Base-by-base conservation (phyloP, 2,113 vertebrate species). In the Thalassoma bifasciatum region DNA sequence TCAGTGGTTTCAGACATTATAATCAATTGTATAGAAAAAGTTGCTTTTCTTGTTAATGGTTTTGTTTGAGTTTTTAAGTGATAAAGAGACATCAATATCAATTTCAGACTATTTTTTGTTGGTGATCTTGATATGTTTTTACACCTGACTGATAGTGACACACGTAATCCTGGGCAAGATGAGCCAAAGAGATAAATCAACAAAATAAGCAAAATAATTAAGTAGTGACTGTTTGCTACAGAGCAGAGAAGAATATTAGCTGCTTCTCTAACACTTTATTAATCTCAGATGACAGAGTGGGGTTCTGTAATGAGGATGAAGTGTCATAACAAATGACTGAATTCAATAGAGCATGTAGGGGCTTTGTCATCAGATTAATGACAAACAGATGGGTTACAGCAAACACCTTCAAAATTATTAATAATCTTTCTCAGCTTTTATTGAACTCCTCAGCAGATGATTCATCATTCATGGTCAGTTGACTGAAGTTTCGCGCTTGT, bases 401-500 rank as follows among this genome's bases (percentile, higher is more conserved):
- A 16, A 19, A 16, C 16, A 8, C 5, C 16, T 34, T 24, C 46
- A 6, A 30, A 23, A 44, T 52, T 17, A 49, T 24, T 19, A 40
- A 13, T 40, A 10, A 40, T 40, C 10, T 40, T 40, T 40, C 10
- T 40, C 12, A 10, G 9, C 10, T 4, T 14, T 54, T 59, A 67
- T 59, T 51, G 6, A 16, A 54, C 21, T 49, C 30, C 24, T 59
- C 21, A 26, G 2, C 2, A 21, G 19, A 37, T 56, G 67, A 78
- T 75, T 13, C 19, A 49, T 71, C 44, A 75, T 56, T 30, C 8
- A 75, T 58, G 46, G 22, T 14, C 22, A 21, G 22, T n/a, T 71
- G 21, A 54, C 13, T 65, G 42, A 49, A 68, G 34, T 37, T 34
- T 52, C 40, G 24, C 54, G 17, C 16, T 24, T 36, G 36, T 66